Conservation (phyloP, 2,797 vertebrate genomes). For the Rhinogobio ventralis region DNA sequence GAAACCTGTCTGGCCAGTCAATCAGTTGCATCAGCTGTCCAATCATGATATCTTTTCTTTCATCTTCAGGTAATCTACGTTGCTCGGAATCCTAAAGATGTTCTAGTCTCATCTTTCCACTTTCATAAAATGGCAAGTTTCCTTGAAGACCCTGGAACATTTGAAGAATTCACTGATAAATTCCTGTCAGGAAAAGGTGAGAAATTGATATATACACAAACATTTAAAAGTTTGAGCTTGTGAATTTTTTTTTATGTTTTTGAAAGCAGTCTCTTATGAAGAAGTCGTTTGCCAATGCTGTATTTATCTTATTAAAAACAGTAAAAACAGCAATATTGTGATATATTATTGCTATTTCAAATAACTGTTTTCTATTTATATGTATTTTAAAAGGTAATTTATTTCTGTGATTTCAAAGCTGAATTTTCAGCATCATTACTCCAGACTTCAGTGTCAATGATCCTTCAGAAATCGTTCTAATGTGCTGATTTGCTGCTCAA, state of each 20-base stretch:
- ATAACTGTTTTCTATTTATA: background rate
- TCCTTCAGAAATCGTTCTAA: background rate
- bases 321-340: background rate
- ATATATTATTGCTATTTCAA: background rate
- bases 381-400: background rate
- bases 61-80: slow-evolving; percentile 57
- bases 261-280: no score
- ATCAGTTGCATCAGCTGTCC: background rate
- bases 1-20: background rate
- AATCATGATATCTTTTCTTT: background rate
- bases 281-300: no score
- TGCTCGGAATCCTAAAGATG: slow-evolving; percentile 84
- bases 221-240: background rate
- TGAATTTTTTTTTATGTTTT: no score
- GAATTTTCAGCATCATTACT: background rate
- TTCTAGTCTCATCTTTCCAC: slow-evolving; percentile 83
- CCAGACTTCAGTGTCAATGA: background rate
- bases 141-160: slow-evolving; percentile 82
- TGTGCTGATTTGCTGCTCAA: background rate
- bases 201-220: background rate
- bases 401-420: background rate
- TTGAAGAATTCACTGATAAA: slow-evolving; percentile 81
- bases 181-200: slow-evolving; percentile 78
- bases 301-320: background rate
- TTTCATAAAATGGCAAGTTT: slow-evolving; percentile 84